phyloP scores from a whole-genome alignment of 2,888 invertebrate genomes.

The Chironomus tentans region DNA sequence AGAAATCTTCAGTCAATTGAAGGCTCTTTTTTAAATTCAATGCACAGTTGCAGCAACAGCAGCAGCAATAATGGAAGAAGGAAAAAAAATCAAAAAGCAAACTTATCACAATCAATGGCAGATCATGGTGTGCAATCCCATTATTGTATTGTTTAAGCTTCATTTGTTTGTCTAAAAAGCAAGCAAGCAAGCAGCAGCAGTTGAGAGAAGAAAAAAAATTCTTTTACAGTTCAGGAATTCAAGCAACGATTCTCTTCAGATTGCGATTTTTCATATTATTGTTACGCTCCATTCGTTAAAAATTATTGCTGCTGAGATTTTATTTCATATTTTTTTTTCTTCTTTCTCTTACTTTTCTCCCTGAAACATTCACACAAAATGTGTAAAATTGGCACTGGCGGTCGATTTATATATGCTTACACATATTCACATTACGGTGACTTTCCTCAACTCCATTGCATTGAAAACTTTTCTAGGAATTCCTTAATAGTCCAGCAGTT shows the following conservation, averaged over 20 bases:
- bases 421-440: neutral
- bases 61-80: neutral
- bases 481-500: neutral
- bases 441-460: neutral
- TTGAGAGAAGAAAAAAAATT: too few species aligned
- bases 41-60: neutral
- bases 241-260: neutral
- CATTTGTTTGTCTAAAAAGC: neutral
- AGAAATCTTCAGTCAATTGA: neutral
- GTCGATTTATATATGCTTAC: neutral
- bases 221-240: too few species aligned
- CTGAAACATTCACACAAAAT: neutral
- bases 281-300: too few species aligned
- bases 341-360: neutral
- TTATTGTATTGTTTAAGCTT: neutral
- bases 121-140: conserved; percentile 1
- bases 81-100: neutral
- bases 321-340: neutral
- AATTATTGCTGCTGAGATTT: neutral
- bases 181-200: neutral
- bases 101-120: conserved; percentile 6
- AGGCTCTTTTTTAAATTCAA: neutral
- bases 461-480: neutral
- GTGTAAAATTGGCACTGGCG: neutral
- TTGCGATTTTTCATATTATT: neutral